These are phyloP conservation scores for Takifugu ocellatus DNA, from an alignment of 2,797 vertebrate genomes.

Conservation along the genomic window DNA sequence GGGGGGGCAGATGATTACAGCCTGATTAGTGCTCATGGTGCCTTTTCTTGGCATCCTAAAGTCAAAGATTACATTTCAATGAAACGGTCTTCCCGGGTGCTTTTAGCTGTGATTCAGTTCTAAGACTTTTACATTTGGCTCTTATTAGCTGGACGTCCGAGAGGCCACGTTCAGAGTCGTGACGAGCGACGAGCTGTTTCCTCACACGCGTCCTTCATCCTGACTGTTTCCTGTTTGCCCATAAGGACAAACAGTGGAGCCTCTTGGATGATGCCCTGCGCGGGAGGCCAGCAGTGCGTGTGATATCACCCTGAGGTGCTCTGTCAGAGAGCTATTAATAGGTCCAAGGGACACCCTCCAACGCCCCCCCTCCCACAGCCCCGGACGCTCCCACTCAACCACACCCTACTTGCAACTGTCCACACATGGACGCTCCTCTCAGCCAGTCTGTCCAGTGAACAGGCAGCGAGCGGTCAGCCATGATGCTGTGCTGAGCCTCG, in stretches of 20 bases:
- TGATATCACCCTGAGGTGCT: constrained; percentile 66
- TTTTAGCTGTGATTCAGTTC: too few species aligned
- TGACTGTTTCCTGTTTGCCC: constrained; percentile 41
- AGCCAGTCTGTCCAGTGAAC: constrained; percentile 30
- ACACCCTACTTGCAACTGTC: constrained; percentile 37
- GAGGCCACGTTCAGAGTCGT: too few species aligned
- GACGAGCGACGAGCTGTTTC: not conserved
- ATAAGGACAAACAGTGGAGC: constrained; percentile 58
- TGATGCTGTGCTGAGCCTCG: constrained; percentile 44
- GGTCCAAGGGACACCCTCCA: constrained; percentile 66
- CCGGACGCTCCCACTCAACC: constrained; percentile 47
- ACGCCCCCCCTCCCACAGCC: constrained; percentile 40
- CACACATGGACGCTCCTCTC: constrained; percentile 44
- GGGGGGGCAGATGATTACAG: too few species aligned
- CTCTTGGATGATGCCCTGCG: constrained; percentile 53
- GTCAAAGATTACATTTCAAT: too few species aligned
- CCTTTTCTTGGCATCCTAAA: not conserved
- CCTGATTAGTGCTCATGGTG: too few species aligned
- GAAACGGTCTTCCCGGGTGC: too few species aligned
- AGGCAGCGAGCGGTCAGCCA: constrained; percentile 40
- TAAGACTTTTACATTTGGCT: too few species aligned
- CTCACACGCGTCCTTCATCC: constrained; percentile 35
- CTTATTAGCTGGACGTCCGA: too few species aligned
- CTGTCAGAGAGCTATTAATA: constrained; percentile 70
- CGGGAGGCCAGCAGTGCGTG: constrained; percentile 64